Evolutionary conservation across 2,113 vertebrate species (phyloP).

Genomic region (Octodon degus): DNA sequence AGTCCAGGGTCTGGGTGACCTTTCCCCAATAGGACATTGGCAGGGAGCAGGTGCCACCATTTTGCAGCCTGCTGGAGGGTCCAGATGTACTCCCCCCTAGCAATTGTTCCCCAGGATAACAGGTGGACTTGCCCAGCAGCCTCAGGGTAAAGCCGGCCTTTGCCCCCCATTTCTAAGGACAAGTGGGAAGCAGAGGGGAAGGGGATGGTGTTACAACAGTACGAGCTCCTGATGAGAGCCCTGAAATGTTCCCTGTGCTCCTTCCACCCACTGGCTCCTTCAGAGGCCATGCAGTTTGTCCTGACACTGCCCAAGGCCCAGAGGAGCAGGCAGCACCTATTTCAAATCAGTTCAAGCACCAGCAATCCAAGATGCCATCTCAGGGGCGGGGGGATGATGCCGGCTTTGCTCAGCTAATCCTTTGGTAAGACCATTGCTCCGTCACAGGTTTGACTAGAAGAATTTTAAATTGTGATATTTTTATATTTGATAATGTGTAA

Average conservation of each 20-base stretch:
- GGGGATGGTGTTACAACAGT: neutral
- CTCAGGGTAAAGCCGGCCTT: neutral
- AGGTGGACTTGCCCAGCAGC: neutral
- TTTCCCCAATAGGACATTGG: constrained; percentile 27
- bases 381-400: neutral
- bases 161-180: neutral
- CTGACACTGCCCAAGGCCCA: neutral
- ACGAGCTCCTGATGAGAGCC: neutral
- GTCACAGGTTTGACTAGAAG: neutral
- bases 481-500: neutral
- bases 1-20: constrained; percentile 46
- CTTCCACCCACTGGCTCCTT: neutral
- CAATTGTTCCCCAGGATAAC: neutral
- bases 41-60: neutral
- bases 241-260: neutral
- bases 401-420: neutral
- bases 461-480: neutral
- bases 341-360: neutral
- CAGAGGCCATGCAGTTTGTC: neutral
- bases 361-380: neutral
- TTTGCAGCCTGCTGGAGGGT: neutral
- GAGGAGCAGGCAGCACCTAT: neutral
- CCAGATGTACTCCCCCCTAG: neutral
- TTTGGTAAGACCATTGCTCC: neutral
- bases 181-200: neutral